These are phyloP conservation scores for Bradypodion pumilum DNA, from an alignment of 2,797 vertebrate species.

Conservation along the genomic window DNA sequence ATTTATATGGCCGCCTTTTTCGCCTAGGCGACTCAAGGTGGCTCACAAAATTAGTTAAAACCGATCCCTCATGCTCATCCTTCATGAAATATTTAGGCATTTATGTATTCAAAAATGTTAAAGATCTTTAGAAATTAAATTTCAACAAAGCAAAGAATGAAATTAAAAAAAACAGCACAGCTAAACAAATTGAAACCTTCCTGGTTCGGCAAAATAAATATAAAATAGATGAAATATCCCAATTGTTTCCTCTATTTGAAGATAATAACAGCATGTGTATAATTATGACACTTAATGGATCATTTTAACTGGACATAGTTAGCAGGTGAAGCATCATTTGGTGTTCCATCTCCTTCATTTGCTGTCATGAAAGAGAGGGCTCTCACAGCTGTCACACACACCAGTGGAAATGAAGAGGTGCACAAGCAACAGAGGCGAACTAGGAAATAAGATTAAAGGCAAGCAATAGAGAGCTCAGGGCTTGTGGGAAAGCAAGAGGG, in stretches of 20 bases:
- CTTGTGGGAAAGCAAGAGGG: conserved; percentile 7
- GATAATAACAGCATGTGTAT: conserved; percentile 54
- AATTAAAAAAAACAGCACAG: too few relatives aligned
- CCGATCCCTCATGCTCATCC: too few relatives aligned
- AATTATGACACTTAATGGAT: conserved; percentile 58
- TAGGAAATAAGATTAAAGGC: conserved; percentile 63
- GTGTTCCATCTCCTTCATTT: conserved; percentile 38
- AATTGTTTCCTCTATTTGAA: not conserved
- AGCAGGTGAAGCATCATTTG: conserved; percentile 56
- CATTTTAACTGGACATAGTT: conserved; percentile 66
- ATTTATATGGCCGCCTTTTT: too few relatives aligned
- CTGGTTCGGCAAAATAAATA: too few relatives aligned
- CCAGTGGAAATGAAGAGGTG: conserved; percentile 66
- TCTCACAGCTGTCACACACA: conserved; percentile 60
- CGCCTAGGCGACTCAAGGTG: too few relatives aligned
- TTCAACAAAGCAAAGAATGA: too few relatives aligned
- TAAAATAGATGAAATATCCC: too few relatives aligned
- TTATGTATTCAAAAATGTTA: too few relatives aligned
- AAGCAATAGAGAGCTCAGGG: conserved; percentile 36
- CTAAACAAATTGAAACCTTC: too few relatives aligned
- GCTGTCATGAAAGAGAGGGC: conserved; percentile 59
- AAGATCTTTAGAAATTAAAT: too few relatives aligned
- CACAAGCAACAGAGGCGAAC: conserved; percentile 59
- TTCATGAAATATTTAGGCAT: too few relatives aligned
- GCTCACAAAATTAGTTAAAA: too few relatives aligned